phyloP scores from a whole-genome alignment of 2,113 vertebrate species.

The Larimichthys polyactis region DNA sequence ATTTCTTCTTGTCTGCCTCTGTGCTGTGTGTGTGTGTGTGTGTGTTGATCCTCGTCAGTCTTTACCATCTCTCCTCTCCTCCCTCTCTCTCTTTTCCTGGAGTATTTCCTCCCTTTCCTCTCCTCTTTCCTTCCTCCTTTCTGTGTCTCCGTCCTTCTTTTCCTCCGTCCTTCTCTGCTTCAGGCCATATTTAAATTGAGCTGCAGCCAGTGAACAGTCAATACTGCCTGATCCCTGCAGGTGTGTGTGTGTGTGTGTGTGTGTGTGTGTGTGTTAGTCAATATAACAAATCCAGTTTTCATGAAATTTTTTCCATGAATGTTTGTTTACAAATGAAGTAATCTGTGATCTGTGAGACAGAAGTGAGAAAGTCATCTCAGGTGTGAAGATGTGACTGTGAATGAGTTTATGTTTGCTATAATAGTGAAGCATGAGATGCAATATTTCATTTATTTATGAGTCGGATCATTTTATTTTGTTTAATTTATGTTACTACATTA shows the following conservation, averaged over 20 bases:
- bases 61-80: no score
- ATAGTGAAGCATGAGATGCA: no score
- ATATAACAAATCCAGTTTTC: not conserved
- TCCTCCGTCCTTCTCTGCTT: not conserved
- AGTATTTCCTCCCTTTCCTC: no score
- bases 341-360: not conserved
- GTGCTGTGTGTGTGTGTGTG: conserved; percentile 19
- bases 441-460: not conserved
- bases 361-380: not conserved
- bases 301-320: not conserved
- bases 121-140: not conserved
- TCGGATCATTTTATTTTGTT: not conserved
- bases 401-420: not conserved
- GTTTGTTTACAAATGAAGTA: not conserved
- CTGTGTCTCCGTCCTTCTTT: not conserved
- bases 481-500: not conserved
- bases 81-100: no score
- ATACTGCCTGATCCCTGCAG: conserved; percentile 35
- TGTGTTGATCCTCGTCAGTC: no score
- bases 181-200: conserved; percentile 50
- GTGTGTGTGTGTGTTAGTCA: not conserved
- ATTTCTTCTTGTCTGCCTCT: conserved; percentile 6
- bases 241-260: no score
- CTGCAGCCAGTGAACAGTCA: conserved; percentile 33
- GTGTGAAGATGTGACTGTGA: not conserved